Evolutionary conservation across 2,797 vertebrate genomes (phyloP).

Genomic region (Hydrolagus colliei): DNA sequence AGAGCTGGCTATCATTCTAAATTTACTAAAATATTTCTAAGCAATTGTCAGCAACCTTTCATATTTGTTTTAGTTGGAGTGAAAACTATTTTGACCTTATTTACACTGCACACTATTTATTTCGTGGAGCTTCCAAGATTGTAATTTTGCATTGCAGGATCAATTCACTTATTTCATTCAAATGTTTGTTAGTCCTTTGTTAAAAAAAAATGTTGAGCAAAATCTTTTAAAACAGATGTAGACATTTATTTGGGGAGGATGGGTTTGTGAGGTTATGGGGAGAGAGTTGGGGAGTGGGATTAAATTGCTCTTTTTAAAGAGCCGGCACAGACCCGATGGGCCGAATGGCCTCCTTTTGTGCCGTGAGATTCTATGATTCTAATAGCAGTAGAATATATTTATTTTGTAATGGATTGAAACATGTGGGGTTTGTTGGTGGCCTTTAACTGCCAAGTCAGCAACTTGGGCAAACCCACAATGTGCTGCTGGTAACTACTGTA

Average conservation of each 20-base stretch:
- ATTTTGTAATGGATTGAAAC: conserved; percentile 11
- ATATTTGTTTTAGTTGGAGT: background rate
- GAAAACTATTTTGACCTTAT: background rate
- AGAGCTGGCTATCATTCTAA: background rate
- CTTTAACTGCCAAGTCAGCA: background rate
- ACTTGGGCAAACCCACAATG: background rate
- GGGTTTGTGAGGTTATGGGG: no score
- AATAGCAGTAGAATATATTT: conserved; percentile 15
- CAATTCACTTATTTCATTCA: background rate
- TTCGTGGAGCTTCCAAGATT: background rate
- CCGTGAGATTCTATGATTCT: background rate
- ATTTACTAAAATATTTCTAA: background rate
- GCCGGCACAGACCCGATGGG: no score
- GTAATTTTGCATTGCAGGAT: background rate
- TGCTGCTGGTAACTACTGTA: background rate
- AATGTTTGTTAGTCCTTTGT: background rate
- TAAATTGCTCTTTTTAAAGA: no score
- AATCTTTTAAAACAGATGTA: background rate
- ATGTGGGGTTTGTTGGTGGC: conserved; percentile 16
- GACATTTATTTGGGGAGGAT: no score
- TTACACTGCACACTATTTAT: background rate
- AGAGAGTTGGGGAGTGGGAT: no score
- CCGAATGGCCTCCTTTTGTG: no score
- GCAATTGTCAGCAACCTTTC: background rate
- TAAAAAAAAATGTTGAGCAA: background rate